phyloP scores from a whole-genome alignment of 1,140 invertebrate genomes.

The Homarus americanus region DNA sequence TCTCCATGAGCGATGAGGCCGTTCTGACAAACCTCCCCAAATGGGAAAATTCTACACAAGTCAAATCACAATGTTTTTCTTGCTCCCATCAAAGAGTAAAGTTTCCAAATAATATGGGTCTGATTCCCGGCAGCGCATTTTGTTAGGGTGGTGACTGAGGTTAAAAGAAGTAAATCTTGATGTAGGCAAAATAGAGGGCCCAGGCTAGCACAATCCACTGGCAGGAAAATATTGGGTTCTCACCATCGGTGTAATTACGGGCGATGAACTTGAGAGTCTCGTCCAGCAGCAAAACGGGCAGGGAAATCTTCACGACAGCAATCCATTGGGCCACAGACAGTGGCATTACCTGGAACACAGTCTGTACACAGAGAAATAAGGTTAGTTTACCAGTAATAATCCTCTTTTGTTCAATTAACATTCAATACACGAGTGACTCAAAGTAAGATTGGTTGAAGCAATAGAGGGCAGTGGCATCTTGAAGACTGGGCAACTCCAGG shows the following conservation, averaged over 20 bases:
- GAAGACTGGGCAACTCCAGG: too few species aligned
- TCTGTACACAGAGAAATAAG: slow-evolving; percentile 82
- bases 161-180: slow-evolving; percentile 70
- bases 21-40: not conserved
- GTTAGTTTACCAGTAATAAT: not conserved
- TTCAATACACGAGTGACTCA: too few species aligned
- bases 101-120: not conserved
- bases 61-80: slow-evolving; percentile 27
- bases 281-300: slow-evolving; percentile 99
- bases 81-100: not conserved
- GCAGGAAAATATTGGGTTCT: slow-evolving; percentile 69
- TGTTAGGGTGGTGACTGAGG: slow-evolving; percentile 33
- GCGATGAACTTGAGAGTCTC: slow-evolving; percentile 99
- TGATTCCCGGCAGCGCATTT: slow-evolving; percentile 2
- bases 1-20: not conserved
- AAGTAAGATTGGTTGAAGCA: too few species aligned
- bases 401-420: not conserved
- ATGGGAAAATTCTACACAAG: not conserved
- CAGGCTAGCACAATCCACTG: slow-evolving; percentile 76
- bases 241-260: slow-evolving; percentile 98
- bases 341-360: slow-evolving; percentile 99
- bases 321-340: slow-evolving; percentile 96
- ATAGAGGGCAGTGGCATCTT: too few species aligned
- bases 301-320: slow-evolving; percentile 99
- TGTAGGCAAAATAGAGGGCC: slow-evolving; percentile 76